Evolutionary conservation across 37 sponge, comb jelly and placozoan genomes (phyloP), one percentile per base, ranked within the genome.

Genomic region (Oopsacas minuta): DNA sequence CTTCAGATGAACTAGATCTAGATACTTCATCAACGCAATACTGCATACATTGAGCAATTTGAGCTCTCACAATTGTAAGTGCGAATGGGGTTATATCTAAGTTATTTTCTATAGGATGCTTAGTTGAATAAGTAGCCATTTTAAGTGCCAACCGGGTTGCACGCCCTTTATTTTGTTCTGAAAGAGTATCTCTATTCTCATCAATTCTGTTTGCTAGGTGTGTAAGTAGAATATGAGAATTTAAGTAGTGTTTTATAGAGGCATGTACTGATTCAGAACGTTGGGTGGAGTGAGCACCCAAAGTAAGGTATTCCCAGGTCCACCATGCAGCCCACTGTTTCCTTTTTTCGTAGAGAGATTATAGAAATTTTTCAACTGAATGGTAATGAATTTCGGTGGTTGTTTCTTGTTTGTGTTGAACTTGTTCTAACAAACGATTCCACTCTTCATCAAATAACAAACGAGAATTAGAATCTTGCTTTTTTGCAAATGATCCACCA

Each of bases 101-200:
- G 7, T 61, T 3, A 32, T 61, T 61, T 34, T 61, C 75, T 34
- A 61, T 32, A 61, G 75, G 75, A 61, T 61, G 75, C 75, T 34
- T 61, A 61, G 75, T 61, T 7, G 30, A 25, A 34, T 61, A 5
- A n/a, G 22, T 32, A 32, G 32, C 75, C 7, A 61, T 5, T 61
- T 61, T 61, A 61, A 61, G 75, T 61, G 22, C 17, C 28, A 61
- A 61, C 28, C 75, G 75, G 75, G 75, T 61, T 61, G 75, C 75
- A 61, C 30, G 75, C 30, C 75, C 75, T 61, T 61, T 34, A 61
- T 61, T 61, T 61, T 61, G 75, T 25, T 34, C 22, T 20, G 75
- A 61, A 61, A 34, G 7, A 32, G 75, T 61, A 32, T n/a, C 32
- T 61, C 75, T 10, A 34, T 61, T 32, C 28, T 61, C 75, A n/a